Evolutionary conservation across 2,888 invertebrate genomes (phyloP).

Genomic region (Drosophila pseudotakahashii): DNA sequence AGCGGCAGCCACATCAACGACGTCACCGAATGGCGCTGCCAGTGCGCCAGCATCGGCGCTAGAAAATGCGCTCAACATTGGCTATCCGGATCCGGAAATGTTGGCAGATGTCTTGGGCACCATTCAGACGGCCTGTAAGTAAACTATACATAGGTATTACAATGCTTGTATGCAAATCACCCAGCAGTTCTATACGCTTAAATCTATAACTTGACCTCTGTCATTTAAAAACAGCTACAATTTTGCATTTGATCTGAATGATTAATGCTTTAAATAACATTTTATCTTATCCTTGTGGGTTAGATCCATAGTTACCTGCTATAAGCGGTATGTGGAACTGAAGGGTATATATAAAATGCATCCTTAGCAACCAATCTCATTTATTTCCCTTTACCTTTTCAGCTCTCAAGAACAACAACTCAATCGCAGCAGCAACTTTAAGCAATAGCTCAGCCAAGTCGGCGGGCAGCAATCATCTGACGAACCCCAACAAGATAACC

Average conservation of each 20-base stretch:
- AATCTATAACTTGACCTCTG: too few relatives aligned
- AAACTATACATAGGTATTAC: neutral
- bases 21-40: slow-evolving; percentile 57
- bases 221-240: too few relatives aligned
- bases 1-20: slow-evolving; percentile 19
- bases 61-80: slow-evolving; percentile 88
- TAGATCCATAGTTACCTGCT: too few relatives aligned
- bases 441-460: slow-evolving; percentile 50
- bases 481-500: slow-evolving; percentile 68
- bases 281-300: too few relatives aligned
- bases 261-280: too few relatives aligned
- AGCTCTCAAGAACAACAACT: slow-evolving; percentile 73
- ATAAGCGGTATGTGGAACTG: too few relatives aligned
- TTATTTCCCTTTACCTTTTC: slow-evolving; percentile 4
- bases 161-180: too few relatives aligned
- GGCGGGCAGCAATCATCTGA: slow-evolving; percentile 48
- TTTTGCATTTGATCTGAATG: too few relatives aligned
- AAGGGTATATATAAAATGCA: too few relatives aligned
- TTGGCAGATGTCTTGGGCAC: slow-evolving; percentile 90
- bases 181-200: too few relatives aligned
- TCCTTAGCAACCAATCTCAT: neutral
- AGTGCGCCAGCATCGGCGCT: slow-evolving; percentile 66
- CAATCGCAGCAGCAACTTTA: slow-evolving; percentile 48
- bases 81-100: slow-evolving; percentile 91
- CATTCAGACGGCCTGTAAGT: slow-evolving; percentile 86